Evolutionary conservation across 2,797 vertebrate species (phyloP), one percentile per base, ranked within the genome.

Genomic region (Megalops cyprinoides): DNA sequence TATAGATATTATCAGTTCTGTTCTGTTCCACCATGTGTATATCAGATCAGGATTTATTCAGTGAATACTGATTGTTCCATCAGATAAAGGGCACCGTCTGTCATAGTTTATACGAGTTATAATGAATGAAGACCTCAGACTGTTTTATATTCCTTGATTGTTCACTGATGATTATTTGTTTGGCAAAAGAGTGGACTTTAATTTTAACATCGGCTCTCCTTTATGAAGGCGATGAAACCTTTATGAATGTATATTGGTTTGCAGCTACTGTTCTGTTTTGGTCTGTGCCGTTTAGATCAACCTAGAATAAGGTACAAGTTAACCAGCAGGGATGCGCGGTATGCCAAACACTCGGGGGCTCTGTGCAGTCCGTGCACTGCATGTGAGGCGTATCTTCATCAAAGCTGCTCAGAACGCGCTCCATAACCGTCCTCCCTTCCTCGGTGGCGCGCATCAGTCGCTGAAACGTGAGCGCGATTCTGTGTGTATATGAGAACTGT

Each of bases 381-480:
- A n/a, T 23, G 65, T 4, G 25, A 14, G 44, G 39, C 42, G 44
- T 25, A 37, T 48, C 23, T 65, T 48, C 46, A n/a, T 51, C n/a
- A 28, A 60, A n/a, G 71, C 80, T 51, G 74, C 34, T 69, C 75
- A 20, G 56, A 51, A 31, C 56, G 12, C 25, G 74, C 75, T 9
- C n/a, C 69, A 6, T 77, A 53, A 10, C 74, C 79, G 55, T 74
- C 75, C 74, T 77, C 62, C 60, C 49, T 37, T 51, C 25, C 58
- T 56, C 80, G 58, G 44, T 58, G 44, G 58, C 74, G 44, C 74
- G 80, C 62, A 46, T 77, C 75, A 23, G n/a, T 44, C 60, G n/a
- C 23, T 71, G 74, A 37, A 77, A 46, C 74, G 80, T 51, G 75
- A 81, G 80, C 75, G 73, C 73, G 79, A 31, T 73, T 67, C 62